Conservation (phyloP, 1,140 invertebrate species). For the Ostrea denselamellosa region DNA sequence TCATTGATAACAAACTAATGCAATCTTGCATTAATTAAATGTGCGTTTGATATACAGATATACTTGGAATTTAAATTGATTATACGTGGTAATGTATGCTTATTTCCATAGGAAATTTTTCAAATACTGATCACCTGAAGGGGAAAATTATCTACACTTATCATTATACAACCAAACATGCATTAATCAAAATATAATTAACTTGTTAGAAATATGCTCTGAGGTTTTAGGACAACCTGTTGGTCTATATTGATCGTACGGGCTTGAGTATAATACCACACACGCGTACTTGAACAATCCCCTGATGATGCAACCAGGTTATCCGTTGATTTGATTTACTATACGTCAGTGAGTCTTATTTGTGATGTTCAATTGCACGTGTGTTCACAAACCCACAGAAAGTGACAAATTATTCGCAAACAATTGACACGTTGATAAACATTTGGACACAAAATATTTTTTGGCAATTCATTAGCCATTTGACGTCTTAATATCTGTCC, state of each 20-base stretch:
- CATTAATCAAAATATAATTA: constrained; percentile 6
- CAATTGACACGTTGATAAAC: constrained; percentile 32
- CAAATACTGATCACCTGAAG: too few species aligned
- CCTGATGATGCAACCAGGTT: neutral
- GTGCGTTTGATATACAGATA: too few species aligned
- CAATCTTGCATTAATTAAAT: too few species aligned
- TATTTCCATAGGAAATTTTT: too few species aligned
- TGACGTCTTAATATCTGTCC: constrained; percentile 11
- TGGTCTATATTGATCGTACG: neutral
- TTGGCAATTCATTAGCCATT: constrained; percentile 23
- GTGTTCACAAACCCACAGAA: neutral
- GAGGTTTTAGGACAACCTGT: neutral
- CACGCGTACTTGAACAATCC: neutral
- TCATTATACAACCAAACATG: neutral
- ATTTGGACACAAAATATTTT: constrained; percentile 19
- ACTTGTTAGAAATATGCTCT: neutral
- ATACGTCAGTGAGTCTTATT: neutral
- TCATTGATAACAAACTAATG: too few species aligned
- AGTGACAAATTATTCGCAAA: constrained; percentile 8
- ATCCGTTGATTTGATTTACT: neutral
- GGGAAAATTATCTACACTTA: too few species aligned
- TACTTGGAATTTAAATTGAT: too few species aligned
- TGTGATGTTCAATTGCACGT: constrained; percentile 12
- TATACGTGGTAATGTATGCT: too few species aligned
- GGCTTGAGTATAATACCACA: neutral